Base-by-base conservation (phyloP, 1,140 invertebrate species). In the Linepithema humile region DNA sequence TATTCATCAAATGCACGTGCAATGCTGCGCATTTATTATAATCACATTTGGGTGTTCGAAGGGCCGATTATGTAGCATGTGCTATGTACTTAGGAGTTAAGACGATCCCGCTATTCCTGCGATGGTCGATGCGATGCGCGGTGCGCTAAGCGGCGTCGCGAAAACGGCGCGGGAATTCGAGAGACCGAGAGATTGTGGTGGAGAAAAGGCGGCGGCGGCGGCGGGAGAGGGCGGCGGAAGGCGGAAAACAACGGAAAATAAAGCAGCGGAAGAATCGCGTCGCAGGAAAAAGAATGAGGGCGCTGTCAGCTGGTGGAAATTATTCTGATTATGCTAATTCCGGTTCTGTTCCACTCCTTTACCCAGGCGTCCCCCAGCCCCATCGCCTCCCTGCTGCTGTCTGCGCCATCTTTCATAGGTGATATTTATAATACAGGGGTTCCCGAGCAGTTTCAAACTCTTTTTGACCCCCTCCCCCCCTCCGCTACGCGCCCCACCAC, bases 261-360 rank as follows among this genome's bases (percentile, higher is more conserved):
- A 93, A 94, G 91, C 91, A 93, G 92, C 91, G 91, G 91, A 91
- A 93, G 92, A 92, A 94, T 94, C 92, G 93, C 92, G 88, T 89
- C 90, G 93, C 91, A 88, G 93, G 93, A 93, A 94, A 94, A 94
- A 94, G 92, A 94, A 95, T 93, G 93, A 94, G 93, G 93, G 93
- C 92, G 93, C 93, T 94, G 94, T 95, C 94, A 95, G 94, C 94
- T 95, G 94, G 93, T 93, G 93, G 93, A 94, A 94, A 95, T 95
- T 94, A 95, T 95, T 95, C 94, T 95, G 94, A 95, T 95, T 95
- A 94, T 95, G 94, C 94, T 95, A 95, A 95, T 95, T 95, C 93
- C 92, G 92, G 93, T 93, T 94, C 94, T 94, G 94, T 94, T 94
- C 94, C 94, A 94, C 94, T 94, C 94, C 93, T 94, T 94, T 94